Conservation (phyloP, 2,797 vertebrate species). For the Pantherophis alleghaniensis region DNA sequence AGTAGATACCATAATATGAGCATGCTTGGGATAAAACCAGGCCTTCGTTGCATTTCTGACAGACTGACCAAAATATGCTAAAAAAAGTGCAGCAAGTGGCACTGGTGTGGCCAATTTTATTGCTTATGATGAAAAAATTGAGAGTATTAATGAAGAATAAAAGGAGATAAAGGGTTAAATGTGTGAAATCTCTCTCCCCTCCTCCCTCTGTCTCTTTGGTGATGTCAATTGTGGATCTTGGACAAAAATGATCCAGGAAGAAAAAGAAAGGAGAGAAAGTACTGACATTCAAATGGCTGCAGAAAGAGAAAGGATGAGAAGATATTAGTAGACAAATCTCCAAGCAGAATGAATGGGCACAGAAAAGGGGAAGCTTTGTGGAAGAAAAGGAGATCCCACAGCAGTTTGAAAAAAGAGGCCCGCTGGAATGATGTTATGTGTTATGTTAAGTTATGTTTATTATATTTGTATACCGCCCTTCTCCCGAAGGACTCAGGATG, state of each 20-base stretch:
- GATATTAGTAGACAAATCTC: neutral
- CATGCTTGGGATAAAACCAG: neutral
- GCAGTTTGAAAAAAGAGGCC: neutral
- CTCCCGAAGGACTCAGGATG: no score
- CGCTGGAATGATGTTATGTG: neutral
- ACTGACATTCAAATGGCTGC: neutral
- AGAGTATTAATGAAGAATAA: neutral
- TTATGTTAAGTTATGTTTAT: no score
- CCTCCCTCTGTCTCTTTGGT: neutral
- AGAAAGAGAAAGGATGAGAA: neutral
- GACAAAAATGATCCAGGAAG: neutral
- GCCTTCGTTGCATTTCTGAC: neutral
- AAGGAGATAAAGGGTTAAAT: neutral
- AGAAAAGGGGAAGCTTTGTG: neutral
- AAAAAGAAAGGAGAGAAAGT: neutral
- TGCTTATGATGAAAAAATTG: neutral
- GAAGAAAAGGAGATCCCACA: neutral
- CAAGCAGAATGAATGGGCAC: neutral
- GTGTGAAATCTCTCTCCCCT: neutral
- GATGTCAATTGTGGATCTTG: neutral
- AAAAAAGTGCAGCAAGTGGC: neutral
- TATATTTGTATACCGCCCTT: no score
- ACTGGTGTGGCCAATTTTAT: neutral
- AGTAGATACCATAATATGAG: neutral
- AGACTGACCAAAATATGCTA: neutral